These are phyloP conservation scores for Allophyes oxyacanthae DNA, from an alignment of 2,888 invertebrate species.

Conservation along the genomic window DNA sequence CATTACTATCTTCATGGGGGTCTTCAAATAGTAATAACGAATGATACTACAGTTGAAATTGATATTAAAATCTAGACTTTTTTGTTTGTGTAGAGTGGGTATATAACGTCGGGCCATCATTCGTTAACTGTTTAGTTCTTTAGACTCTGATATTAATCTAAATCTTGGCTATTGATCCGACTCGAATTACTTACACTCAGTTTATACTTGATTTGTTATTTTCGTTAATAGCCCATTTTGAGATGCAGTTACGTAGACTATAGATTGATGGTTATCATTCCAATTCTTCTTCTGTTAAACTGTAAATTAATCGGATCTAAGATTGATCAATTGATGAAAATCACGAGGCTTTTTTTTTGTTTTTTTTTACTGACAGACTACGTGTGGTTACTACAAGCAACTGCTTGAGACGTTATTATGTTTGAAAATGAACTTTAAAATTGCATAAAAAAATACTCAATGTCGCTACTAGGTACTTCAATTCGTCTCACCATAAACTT, in stretches of 20 bases:
- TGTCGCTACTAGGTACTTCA: background rate
- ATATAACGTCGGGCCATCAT: conserved; percentile 21
- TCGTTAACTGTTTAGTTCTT: conserved; percentile 30
- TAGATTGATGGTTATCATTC: conserved; percentile 23
- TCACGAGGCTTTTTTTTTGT: background rate
- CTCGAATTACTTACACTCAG: conserved; percentile 22
- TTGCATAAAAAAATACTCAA: conserved; percentile 9
- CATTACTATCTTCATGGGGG: conserved; percentile 41
- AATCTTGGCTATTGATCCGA: conserved; percentile 18
- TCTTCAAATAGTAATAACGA: conserved; percentile 26
- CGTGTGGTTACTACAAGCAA: background rate
- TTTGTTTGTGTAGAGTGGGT: conserved; percentile 11
- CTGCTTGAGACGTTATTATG: background rate
- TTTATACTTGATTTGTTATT: conserved; percentile 25
- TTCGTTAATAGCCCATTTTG: conserved; percentile 20
- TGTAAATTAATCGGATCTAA: conserved; percentile 23
- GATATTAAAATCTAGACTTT: conserved; percentile 32
- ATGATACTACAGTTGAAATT: conserved; percentile 37
- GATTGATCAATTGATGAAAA: conserved; percentile 4
- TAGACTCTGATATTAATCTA: conserved; percentile 26
- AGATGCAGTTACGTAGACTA: conserved; percentile 16
- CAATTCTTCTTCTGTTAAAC: conserved; percentile 19
- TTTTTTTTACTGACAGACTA: background rate
- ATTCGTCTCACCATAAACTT: conserved; percentile 1
- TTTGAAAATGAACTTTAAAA: background rate